Evolutionary conservation across 2,113 vertebrate genomes (phyloP).

Genomic region (Odocoileus virginianus): DNA sequence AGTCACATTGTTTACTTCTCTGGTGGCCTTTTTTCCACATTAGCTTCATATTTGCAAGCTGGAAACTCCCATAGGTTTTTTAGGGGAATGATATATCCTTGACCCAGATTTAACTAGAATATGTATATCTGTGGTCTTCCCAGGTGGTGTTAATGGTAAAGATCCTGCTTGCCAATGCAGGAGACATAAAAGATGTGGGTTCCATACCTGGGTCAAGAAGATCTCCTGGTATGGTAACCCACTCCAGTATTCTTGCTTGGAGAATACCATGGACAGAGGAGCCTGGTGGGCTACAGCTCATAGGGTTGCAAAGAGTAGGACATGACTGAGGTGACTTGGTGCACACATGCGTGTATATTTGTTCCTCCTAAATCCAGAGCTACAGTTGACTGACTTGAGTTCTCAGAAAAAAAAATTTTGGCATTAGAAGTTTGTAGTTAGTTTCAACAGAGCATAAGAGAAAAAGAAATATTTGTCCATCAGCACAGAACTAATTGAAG

Average conservation of each 20-base stretch:
- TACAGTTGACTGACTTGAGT: conserved; percentile 3
- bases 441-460: neutral
- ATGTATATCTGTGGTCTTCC: neutral
- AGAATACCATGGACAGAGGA: neutral
- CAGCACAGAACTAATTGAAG: neutral
- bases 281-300: neutral
- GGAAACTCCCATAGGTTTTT: neutral
- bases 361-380: neutral
- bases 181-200: neutral
- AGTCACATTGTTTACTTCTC: neutral
- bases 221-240: neutral
- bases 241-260: neutral
- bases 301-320: neutral
- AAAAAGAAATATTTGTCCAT: conserved; percentile 13
- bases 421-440: neutral
- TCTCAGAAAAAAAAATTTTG: neutral
- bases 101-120: neutral
- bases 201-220: neutral
- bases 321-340: neutral
- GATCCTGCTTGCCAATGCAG: neutral
- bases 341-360: neutral
- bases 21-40: neutral
- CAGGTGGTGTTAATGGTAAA: neutral
- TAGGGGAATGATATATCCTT: neutral
- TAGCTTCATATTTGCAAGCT: neutral